Percentiles rank a stretch among this genome's conserved stretches.
Conservation (phyloP, 2,797 vertebrate species). For the Sciurus vulgaris region DNA sequence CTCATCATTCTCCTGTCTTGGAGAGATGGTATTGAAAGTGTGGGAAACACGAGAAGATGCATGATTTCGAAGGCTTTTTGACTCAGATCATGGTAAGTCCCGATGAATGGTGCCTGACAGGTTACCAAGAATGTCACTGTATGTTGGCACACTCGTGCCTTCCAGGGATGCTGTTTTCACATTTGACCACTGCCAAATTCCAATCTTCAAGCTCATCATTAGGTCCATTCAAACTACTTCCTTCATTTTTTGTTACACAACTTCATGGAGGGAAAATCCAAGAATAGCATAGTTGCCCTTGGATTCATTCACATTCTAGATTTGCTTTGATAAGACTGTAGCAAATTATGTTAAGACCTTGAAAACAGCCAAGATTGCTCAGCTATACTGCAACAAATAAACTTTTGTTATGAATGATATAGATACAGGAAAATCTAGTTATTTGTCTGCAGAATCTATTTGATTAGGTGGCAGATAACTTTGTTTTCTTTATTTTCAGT, state of each 20-base stretch:
- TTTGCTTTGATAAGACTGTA: not conserved
- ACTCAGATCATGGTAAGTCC: not conserved
- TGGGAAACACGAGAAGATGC: not conserved
- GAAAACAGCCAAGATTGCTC: not conserved
- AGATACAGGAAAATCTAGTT: not conserved
- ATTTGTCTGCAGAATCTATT: not conserved
- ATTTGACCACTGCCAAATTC: not conserved
- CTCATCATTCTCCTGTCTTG: not conserved
- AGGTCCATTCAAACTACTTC: not conserved
- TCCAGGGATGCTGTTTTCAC: not conserved
- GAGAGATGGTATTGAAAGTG: not conserved
- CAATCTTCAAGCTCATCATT: not conserved
- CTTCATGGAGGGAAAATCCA: not conserved
- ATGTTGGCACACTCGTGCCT: not conserved
- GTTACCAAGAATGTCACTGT: not conserved
- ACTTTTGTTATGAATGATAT: not conserved
- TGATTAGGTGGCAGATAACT: slow-evolving; percentile 43
- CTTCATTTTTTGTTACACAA: not conserved
- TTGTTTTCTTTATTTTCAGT: slow-evolving; percentile 16
- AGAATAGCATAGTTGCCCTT: not conserved
- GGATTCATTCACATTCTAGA: not conserved
- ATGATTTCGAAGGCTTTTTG: slow-evolving; percentile 4
- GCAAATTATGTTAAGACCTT: not conserved
- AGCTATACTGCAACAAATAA: not conserved
- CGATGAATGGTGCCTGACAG: not conserved